Base-by-base conservation (phyloP, 1,140 invertebrate genomes). In the Drosophila teissieri region DNA sequence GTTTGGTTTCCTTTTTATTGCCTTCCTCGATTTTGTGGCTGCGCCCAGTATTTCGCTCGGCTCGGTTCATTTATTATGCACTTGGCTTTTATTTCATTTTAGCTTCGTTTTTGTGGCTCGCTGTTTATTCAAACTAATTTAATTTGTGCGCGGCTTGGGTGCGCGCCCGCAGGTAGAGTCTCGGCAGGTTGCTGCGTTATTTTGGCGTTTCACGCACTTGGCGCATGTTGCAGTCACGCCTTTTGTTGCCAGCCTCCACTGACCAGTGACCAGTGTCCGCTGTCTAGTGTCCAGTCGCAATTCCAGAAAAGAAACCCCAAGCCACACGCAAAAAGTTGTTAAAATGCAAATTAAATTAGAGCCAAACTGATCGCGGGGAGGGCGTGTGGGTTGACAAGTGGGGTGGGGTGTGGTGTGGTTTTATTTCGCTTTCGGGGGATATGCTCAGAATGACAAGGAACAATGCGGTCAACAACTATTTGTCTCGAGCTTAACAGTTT, bases 271-370 rank as follows among this genome's bases (percentile, higher is more conserved):
- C 69, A 53, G 15, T 48, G 55, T 53, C 61, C 44, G n/a, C 10
- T 12, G 68, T 48, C 63, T 63, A 53, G 15, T 48, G 55, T 53
- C 61, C 44, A 55, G 17, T 70, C 19, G 51, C 64, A 70, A 48
- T 70, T 55, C 64, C 67, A 80, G 54, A 74, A 80, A 62, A 42
- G 40, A 76, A 63, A 80, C 51, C 48, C 48, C 56, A 46, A 88
- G 65, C 84, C 84, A 89, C 84, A 89, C 84, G 84, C 84, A 89
- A 89, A 89, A 89, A 89, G 84, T 89, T 89, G 84, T 89, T 89
- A 89, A 89, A 89, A 89, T 89, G 84, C 84, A 89, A 89, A 89
- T 89, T 89, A 89, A 89, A 89, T 89, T 89, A 89, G 80, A 89
- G 84, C 69, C 80, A 80, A 89, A 89, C 73, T 79, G 80, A 68